These are phyloP conservation scores for Acromyrmex echinatior DNA, from an alignment of 1,140 invertebrate species.

Conservation along the genomic window DNA sequence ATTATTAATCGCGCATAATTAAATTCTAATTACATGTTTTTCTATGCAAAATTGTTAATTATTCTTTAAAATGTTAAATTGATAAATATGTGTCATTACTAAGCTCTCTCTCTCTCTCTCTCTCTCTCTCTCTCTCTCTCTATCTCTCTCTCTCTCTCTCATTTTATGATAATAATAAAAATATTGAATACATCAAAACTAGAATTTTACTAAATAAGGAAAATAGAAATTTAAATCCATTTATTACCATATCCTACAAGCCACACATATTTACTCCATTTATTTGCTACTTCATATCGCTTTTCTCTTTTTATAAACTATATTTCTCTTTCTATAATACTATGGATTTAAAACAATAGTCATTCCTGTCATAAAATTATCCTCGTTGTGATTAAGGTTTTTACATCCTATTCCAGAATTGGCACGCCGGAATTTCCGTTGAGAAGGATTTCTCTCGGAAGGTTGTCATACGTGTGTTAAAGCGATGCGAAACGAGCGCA, in stretches of 20 bases:
- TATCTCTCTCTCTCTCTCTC: too few species aligned
- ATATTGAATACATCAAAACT: not conserved
- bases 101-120: not conserved
- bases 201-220: not conserved
- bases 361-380: conserved; percentile 78
- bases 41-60: conserved; percentile 22
- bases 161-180: not conserved
- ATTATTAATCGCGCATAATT: conserved; percentile 15
- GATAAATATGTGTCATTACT: not conserved
- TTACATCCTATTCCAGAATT: conserved; percentile 49
- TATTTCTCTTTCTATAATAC: conserved; percentile 13
- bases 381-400: conserved; percentile 78
- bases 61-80: not conserved
- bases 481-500: conserved; percentile 21
- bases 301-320: conserved; percentile 13
- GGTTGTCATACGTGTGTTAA: conserved; percentile 40
- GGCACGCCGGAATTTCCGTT: conserved; percentile 66
- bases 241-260: not conserved
- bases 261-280: not conserved
- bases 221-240: not conserved
- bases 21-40: conserved; percentile 1
- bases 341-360: conserved; percentile 76
- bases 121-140: too few species aligned
- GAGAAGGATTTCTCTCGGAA: conserved; percentile 58
- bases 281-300: not conserved